Conservation (phyloP, 2,797 vertebrate species). For the Australoheros facetus region DNA sequence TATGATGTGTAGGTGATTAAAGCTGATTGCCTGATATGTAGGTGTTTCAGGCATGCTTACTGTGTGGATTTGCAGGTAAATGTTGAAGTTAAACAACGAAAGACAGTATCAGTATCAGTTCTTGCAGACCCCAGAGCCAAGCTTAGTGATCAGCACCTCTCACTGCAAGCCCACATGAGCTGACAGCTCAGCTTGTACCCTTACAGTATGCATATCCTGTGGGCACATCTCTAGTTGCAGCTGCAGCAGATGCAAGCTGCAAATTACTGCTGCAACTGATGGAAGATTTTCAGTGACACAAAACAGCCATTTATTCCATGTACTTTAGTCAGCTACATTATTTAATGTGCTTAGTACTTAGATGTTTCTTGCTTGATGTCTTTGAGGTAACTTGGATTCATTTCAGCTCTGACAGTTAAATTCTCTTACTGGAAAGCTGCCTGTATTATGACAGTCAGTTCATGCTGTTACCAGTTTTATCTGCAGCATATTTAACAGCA, state of each 20-base stretch:
- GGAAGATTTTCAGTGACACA: not conserved
- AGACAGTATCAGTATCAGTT: not conserved
- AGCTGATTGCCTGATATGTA: not conserved
- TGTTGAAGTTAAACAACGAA: not conserved
- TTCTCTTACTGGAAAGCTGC: not conserved
- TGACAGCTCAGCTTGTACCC: not conserved
- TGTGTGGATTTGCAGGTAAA: not conserved
- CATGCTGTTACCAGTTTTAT: not conserved
- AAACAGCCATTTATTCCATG: not conserved
- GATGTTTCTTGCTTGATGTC: not conserved
- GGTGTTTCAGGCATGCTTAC: not conserved
- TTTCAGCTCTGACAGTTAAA: conserved; percentile 1
- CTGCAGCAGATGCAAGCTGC: not conserved
- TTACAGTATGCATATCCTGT: not conserved
- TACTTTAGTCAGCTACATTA: not conserved
- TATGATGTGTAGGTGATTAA: too few species aligned
- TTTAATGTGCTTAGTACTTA: not conserved
- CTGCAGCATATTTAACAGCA: not conserved
- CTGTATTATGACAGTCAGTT: not conserved
- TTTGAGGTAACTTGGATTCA: not conserved
- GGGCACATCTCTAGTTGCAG: not conserved
- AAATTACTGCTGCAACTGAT: not conserved
- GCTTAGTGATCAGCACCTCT: not conserved
- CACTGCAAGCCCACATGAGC: not conserved
- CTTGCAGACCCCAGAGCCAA: not conserved